Conservation (phyloP, 2,797 vertebrate genomes). For the Liparis tanakae region DNA sequence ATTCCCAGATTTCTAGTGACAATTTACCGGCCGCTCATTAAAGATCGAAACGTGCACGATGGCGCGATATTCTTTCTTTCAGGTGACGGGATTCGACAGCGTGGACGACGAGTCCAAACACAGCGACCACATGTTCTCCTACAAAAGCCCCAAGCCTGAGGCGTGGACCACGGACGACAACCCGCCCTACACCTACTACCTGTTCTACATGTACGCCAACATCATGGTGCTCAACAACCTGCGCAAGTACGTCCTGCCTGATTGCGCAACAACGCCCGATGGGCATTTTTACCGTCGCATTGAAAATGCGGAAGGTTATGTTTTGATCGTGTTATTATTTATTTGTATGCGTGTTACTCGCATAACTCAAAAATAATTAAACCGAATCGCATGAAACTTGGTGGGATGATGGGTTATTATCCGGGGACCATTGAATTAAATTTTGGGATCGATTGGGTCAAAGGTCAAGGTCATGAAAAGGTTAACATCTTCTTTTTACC, state of each 20-base stretch:
- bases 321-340: too few relatives aligned
- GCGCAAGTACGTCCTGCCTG: slow-evolving; percentile 84
- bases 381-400: too few relatives aligned
- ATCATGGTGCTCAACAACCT: slow-evolving; percentile 98
- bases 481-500: too few relatives aligned
- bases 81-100: slow-evolving; percentile 98
- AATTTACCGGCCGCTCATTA: neutral
- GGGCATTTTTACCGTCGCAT: too few relatives aligned
- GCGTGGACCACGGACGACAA: slow-evolving; percentile 91
- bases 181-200: slow-evolving; percentile 96
- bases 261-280: neutral
- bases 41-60: neutral
- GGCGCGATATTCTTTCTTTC: neutral
- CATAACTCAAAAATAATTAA: too few relatives aligned
- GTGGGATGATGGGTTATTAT: too few relatives aligned
- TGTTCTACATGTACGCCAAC: slow-evolving; percentile 98
- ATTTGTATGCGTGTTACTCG: too few relatives aligned
- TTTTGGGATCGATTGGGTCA: too few relatives aligned
- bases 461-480: too few relatives aligned
- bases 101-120: slow-evolving; percentile 99
- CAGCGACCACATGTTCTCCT: slow-evolving; percentile 95
- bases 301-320: too few relatives aligned
- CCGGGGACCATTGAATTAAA: too few relatives aligned
- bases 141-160: slow-evolving; percentile 94
- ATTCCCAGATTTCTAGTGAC: neutral